These are phyloP conservation scores for Cyclophora punctaria DNA, from an alignment of 2,888 invertebrate species.

Conservation along the genomic window DNA sequence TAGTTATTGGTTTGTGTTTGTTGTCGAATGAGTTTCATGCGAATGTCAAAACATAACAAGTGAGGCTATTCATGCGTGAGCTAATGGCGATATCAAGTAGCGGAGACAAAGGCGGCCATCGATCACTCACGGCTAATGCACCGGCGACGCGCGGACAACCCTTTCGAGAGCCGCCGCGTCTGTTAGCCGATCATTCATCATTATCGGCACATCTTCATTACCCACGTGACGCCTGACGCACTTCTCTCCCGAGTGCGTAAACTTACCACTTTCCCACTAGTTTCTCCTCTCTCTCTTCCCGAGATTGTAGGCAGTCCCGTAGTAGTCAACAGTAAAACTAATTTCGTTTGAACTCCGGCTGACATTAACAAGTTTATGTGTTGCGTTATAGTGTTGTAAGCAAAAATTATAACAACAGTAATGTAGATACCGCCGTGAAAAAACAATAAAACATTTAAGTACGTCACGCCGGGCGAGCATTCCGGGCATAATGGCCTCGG, in stretches of 20 bases:
- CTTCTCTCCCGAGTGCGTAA: too few species aligned
- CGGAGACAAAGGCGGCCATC: conserved; percentile 45
- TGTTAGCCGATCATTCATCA: conserved; percentile 36
- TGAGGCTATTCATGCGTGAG: conserved; percentile 8
- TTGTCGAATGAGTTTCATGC: conserved; percentile 4
- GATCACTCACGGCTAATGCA: conserved; percentile 61
- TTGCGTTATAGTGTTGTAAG: conserved; percentile 40
- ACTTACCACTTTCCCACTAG: too few species aligned
- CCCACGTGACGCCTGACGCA: too few species aligned
- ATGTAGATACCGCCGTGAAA: conserved; percentile 56
- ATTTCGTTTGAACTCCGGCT: conserved; percentile 27
- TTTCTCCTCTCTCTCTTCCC: too few species aligned
- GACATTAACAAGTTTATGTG: conserved; percentile 36
- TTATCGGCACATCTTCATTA: conserved; percentile 21
- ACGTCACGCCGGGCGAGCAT: conserved; percentile 54
- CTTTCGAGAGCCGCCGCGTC: conserved; percentile 40
- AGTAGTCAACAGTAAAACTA: conserved; percentile 13
- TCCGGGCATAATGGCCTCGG: conserved; percentile 48
- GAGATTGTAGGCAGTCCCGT: too few species aligned
- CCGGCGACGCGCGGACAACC: conserved; percentile 46
- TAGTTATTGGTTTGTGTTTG: neutral
- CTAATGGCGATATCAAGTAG: conserved; percentile 48
- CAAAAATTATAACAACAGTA: conserved; percentile 52
- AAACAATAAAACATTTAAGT: conserved; percentile 64
- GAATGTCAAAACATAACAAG: neutral